Conservation (phyloP, 2,113 vertebrate genomes). For the Phrynocephalus versicolor region DNA sequence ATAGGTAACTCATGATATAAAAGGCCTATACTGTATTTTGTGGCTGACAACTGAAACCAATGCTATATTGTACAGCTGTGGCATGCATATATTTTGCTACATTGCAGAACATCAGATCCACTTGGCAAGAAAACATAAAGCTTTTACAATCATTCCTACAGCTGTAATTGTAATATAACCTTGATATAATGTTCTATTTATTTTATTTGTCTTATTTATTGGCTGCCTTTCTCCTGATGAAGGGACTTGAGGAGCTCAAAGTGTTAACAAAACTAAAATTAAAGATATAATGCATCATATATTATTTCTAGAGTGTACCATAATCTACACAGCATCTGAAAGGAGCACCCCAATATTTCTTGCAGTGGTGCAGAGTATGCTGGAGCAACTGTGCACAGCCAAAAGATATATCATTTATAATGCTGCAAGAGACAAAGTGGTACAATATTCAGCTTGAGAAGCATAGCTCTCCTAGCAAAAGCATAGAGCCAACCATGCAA, state of each 20-base stretch:
- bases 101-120: too few relatives aligned
- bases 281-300: too few relatives aligned
- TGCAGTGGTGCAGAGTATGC: background rate
- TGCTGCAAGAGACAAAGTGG: background rate
- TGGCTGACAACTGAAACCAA: background rate
- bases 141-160: background rate
- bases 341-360: background rate
- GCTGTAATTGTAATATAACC: background rate
- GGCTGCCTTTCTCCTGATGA: too few relatives aligned
- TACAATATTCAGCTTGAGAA: background rate
- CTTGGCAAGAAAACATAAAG: background rate
- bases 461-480: background rate
- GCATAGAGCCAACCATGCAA: background rate
- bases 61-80: background rate
- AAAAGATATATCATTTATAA: rapidly evolving
- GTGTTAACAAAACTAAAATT: too few relatives aligned
- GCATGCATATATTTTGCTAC: too few relatives aligned
- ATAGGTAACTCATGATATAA: background rate
- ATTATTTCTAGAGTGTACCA: background rate
- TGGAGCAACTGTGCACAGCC: background rate
- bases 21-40: background rate
- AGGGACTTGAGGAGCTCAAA: too few relatives aligned
- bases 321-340: background rate
- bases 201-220: too few relatives aligned
- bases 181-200: background rate